Conservation (phyloP, 2,888 invertebrate genomes). For the Argyresthia albistria region DNA sequence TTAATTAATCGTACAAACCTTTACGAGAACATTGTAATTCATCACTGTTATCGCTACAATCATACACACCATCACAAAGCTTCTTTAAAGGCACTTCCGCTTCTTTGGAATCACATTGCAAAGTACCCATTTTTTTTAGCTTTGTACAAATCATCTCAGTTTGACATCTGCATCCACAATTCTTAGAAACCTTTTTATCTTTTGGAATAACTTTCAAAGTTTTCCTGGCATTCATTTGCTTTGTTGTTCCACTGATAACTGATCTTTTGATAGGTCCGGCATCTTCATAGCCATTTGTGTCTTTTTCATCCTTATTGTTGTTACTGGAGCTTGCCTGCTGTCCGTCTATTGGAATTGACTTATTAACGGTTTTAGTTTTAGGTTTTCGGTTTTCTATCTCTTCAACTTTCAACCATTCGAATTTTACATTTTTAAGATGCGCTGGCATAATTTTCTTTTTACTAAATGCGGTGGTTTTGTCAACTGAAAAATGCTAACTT, state of each 20-base stretch:
- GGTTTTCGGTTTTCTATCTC: background rate
- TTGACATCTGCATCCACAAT: constrained; percentile 12
- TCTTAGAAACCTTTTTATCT: background rate
- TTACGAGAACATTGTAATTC: constrained; percentile 35
- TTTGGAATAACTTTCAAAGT: no score
- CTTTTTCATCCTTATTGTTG: background rate
- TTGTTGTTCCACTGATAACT: no score
- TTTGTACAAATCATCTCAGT: constrained; percentile 23
- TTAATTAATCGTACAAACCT: constrained; percentile 28
- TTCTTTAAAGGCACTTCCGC: constrained; percentile 24
- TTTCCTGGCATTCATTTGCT: no score
- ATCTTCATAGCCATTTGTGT: background rate
- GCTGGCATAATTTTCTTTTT: background rate
- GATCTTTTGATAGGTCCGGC: background rate
- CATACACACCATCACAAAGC: constrained; percentile 36
- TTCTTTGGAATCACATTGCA: constrained; percentile 28
- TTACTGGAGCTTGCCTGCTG: background rate
- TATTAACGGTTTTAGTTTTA: no score
- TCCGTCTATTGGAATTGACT: no score
- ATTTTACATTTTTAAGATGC: background rate
- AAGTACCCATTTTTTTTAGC: constrained; percentile 28
- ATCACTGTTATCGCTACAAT: constrained; percentile 39
- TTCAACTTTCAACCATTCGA: background rate
- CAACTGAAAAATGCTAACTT: no score
- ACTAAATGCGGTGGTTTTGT: background rate